A percentile compares a stretch with the other conserved stretches of the same genome.
These are phyloP conservation scores for Halictus quadricinctus DNA, from an alignment of 2,888 invertebrate genomes.

Conservation along the genomic window DNA sequence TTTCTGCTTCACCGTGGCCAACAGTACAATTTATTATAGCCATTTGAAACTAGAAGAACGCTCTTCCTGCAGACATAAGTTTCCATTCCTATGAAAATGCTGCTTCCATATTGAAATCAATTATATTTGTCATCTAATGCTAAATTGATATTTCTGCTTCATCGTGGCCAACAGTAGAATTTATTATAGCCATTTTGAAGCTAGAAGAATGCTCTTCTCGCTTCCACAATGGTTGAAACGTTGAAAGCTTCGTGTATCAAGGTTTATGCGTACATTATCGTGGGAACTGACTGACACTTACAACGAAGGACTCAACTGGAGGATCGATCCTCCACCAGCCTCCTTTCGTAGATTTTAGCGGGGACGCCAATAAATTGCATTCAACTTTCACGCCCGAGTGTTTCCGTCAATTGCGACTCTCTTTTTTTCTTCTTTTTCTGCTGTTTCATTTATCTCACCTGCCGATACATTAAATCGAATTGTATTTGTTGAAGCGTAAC, in stretches of 20 bases:
- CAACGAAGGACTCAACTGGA: neutral
- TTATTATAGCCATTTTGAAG: too few species aligned
- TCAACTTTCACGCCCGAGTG: slow-evolving; percentile 1
- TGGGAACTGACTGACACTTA: slow-evolving; percentile 2
- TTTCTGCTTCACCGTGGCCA: too few species aligned
- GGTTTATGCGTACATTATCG: neutral
- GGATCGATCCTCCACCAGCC: neutral
- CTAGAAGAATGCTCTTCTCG: neutral
- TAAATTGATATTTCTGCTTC: too few species aligned
- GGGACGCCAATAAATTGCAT: slow-evolving; percentile 1
- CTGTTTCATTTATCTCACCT: neutral
- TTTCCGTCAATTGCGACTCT: slow-evolving; percentile 1
- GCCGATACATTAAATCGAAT: neutral
- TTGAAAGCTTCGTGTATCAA: neutral
- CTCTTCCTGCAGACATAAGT: too few species aligned
- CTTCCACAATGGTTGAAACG: neutral
- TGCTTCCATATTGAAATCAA: too few species aligned
- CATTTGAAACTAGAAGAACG: too few species aligned
- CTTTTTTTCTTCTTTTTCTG: neutral
- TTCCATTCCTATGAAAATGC: too few species aligned
- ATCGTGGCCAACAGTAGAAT: too few species aligned
- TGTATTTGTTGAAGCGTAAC: neutral
- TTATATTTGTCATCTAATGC: too few species aligned
- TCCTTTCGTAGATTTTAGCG: neutral
- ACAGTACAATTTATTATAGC: too few species aligned